Base-by-base conservation (phyloP, 2,797 vertebrate genomes). In the Hydrophis major region DNA sequence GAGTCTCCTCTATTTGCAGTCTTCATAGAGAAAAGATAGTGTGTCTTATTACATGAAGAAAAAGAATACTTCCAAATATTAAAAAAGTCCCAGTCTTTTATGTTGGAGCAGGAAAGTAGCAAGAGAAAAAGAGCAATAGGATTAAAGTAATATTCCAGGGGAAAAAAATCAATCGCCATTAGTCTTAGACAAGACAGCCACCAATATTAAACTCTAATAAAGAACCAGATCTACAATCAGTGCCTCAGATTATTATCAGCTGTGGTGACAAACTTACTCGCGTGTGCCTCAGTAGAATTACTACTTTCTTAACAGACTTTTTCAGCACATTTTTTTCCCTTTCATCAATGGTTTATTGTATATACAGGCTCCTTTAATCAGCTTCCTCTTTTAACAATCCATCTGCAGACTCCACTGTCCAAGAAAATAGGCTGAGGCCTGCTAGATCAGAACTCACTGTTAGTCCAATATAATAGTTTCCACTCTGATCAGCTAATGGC, bases 191-290 rank as follows among this genome's bases (percentile, higher is more conserved):
- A 37, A 61, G 74, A 42, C 63, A 90, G 66, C 16, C 14, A 12
- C 63, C 61, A 69, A 91, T 83, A 91, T 50, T 83, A 88, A 83
- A 90, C 37, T 53, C 20, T 37, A 55, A 11, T 56, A 60, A 60
- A 47, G 63, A 32, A 88, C 56, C 66, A 83, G 37, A 50, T 91
- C 87, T 63, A 63, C 50, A 91, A 89, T 74, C 57, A 63, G 90
- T 63, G 93, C 93, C 93, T 93, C 90, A 25, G 10, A 91, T 83
- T 61, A 88, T 78, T 91, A 83, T 61, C 90, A 83, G 25, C 66
- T 47, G 27, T 83, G 78, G 47, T 63, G 87, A 83, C 42, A 55
- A 88, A 61, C 42, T 53, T 88, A 91, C 57, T 91, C 18, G 47
- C 18, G 25, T 42, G 90, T 89, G 66, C 87, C 69, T 89, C 74